Percentiles rank a stretch among this genome's conserved stretches.
Evolutionary conservation across 2,888 invertebrate genomes (phyloP).

Genomic region (Peribatodes rhomboidaria): DNA sequence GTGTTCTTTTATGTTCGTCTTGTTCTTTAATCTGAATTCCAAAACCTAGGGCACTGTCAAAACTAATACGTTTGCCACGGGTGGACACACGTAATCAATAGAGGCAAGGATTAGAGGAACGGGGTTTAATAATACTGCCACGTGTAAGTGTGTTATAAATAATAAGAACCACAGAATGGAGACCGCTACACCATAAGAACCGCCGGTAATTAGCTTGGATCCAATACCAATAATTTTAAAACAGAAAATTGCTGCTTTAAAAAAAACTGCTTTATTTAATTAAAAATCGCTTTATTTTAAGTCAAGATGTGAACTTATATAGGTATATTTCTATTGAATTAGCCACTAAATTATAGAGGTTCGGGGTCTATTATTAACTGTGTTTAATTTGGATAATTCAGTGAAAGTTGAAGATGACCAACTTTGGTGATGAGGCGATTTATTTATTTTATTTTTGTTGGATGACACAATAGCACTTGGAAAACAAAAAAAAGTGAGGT

Average conservation of each 20-base stretch:
- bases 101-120: conserved; percentile 42
- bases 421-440: not conserved
- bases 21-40: not conserved
- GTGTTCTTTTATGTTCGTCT: no score
- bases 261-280: no score
- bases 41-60: conserved; percentile 5
- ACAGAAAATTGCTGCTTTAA: not conserved
- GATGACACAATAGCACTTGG: not conserved
- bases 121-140: conserved; percentile 41
- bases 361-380: not conserved
- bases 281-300: not conserved
- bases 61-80: conserved; percentile 8
- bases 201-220: conserved; percentile 17
- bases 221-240: not conserved
- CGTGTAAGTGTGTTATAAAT: conserved; percentile 40
- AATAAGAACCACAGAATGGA: conserved; percentile 20
- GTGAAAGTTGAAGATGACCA: not conserved
- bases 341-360: not conserved
- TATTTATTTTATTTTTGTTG: no score
- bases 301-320: not conserved
- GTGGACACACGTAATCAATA: conserved; percentile 44
- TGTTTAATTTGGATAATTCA: not conserved
- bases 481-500: no score
- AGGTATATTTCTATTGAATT: not conserved
- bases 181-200: conserved; percentile 13